Evolutionary conservation across 2,888 invertebrate genomes (phyloP), one percentile per base, ranked within the genome.

Genomic region (Pardosa pseudoannulata): DNA sequence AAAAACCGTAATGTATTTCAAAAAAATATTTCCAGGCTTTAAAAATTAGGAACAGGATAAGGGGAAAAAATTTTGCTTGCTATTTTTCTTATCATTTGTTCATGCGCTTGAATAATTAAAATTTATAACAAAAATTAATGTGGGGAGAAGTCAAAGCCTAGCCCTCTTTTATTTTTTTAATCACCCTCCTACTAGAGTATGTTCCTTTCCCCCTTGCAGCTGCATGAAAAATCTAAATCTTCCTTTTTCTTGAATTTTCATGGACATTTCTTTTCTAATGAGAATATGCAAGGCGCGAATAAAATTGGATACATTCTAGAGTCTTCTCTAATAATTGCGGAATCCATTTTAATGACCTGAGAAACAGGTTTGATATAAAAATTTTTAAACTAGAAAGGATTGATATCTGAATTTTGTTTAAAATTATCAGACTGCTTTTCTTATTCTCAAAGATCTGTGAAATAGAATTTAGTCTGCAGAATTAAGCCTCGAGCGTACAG

Each of bases 91-190:
- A n/a, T 67, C 39, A 41, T 67, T 41, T n/a, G 41, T 46, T 27
- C 75, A 39, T 70, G 31, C 75, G 62, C 70, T 28, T 70, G 81
- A 75, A 82, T 82, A 82, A 82, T 82, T 82, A 82, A 82, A 82
- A 82, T 75, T 75, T 62, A 75, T 82, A 82, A 68, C 70, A 82
- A 82, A 82, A 75, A 82, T 70, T 56, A 82, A 82, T 71, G 75
- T 5, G 13, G 64, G 29, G 64, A 75, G 70, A 81, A 41, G 39
- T 46, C 28, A 19, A 29, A 68, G 62, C 75, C 56, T 41, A 39
- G 36, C 75, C 75, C 29, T 39, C 16, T 64, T 23, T 39, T n/a
- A 7, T 36, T 36, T 67, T 67, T 32, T 32, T 31, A 19, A 6
- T 6, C n/a, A n/a, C 36, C 32, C n/a, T 31, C 16, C 16, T 2